Percentiles rank a stretch among this genome's conserved stretches.
Conservation (phyloP, 2,797 vertebrate species). For the Coregonus suidteri region DNA sequence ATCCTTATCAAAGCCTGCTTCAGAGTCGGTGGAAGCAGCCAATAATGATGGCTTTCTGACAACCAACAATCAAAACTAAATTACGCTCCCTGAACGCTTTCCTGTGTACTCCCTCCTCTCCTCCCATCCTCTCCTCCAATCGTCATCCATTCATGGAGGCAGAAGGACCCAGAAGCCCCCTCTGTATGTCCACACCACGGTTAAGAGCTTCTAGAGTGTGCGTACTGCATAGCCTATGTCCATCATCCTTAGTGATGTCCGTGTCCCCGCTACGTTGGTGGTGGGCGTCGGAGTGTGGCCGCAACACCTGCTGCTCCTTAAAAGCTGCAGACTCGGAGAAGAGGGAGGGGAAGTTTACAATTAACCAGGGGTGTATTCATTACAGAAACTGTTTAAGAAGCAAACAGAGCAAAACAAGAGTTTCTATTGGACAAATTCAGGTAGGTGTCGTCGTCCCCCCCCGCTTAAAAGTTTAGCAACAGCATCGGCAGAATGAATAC, state of each 20-base stretch:
- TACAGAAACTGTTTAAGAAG: too few relatives aligned
- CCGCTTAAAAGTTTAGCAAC: too few relatives aligned
- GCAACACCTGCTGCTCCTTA: not conserved
- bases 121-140: slow-evolving; percentile 5
- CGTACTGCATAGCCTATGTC: too few relatives aligned
- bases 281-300: too few relatives aligned
- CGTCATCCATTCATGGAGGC: not conserved
- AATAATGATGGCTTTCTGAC: slow-evolving; percentile 58
- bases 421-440: too few relatives aligned
- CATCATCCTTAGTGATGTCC: too few relatives aligned
- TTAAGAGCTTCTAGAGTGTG: too few relatives aligned
- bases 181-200: too few relatives aligned
- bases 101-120: slow-evolving; percentile 36
- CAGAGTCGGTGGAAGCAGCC: slow-evolving; percentile 44
- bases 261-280: too few relatives aligned
- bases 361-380: not conserved
- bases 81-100: slow-evolving; percentile 51
- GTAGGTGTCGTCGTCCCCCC: too few relatives aligned
- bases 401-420: too few relatives aligned
- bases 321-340: not conserved
- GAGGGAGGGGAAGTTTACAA: not conserved
- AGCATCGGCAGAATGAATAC: too few relatives aligned
- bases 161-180: not conserved
- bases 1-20: slow-evolving; percentile 58
- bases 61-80: slow-evolving; percentile 61